Evolutionary conservation across 2,888 invertebrate genomes (phyloP).

Genomic region (Melanotus villosus): DNA sequence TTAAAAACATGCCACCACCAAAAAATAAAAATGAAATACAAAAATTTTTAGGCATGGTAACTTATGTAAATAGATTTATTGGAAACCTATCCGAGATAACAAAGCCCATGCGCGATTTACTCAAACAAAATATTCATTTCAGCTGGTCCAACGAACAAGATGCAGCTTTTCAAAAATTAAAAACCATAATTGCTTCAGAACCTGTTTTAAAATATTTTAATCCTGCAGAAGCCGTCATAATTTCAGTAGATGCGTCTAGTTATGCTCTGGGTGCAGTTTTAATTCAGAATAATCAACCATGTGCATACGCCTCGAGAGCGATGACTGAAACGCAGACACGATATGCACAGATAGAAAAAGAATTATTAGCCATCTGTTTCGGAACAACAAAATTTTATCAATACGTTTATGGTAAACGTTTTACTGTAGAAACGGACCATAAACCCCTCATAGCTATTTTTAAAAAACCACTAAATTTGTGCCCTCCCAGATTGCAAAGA

Average conservation of each 20-base stretch:
- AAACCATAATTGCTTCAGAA: not conserved
- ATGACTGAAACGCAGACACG: constrained; percentile 27
- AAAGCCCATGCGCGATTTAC: constrained; percentile 2
- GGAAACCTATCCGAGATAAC: no score
- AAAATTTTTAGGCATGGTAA: not conserved
- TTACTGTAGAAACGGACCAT: constrained; percentile 48
- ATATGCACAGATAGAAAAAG: constrained; percentile 56
- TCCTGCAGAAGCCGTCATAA: no score
- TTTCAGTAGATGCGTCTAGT: no score
- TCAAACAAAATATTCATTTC: constrained; percentile 6
- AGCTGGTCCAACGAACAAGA: not conserved
- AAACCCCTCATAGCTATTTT: constrained; percentile 34
- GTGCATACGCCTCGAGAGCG: constrained; percentile 58
- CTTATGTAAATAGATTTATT: constrained; percentile 8
- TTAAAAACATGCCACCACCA: constrained; percentile 45
- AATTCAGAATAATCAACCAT: constrained; percentile 58
- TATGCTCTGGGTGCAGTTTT: no score
- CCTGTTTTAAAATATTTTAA: constrained; percentile 25
- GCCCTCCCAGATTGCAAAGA: constrained; percentile 28
- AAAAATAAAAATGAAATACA: constrained; percentile 20
- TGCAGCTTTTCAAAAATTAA: constrained; percentile 12
- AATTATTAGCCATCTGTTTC: constrained; percentile 58
- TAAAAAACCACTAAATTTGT: constrained; percentile 7
- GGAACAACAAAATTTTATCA: constrained; percentile 57
- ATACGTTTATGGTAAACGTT: constrained; percentile 55